Conservation (phyloP, 2,113 vertebrate species). For the Oxygymnocypris stewartii region DNA sequence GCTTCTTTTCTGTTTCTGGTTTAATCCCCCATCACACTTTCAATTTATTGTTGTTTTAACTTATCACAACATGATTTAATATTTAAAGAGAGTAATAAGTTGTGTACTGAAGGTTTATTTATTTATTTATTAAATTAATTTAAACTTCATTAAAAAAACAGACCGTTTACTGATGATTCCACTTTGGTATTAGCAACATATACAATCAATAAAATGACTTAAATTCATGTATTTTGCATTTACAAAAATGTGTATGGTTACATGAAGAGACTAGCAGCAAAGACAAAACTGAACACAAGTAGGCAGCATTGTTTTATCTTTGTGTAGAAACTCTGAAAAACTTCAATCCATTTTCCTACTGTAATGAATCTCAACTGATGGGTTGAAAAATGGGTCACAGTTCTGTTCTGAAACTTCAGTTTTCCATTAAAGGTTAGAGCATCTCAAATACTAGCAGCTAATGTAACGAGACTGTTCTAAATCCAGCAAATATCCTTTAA, state of each 20-base stretch:
- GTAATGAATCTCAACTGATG: background rate
- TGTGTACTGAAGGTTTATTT: background rate
- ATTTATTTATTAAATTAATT: background rate
- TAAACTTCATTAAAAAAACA: background rate
- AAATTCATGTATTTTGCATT: background rate
- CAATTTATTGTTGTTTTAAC: background rate
- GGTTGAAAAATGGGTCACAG: background rate
- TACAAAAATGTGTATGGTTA: background rate
- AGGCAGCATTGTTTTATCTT: background rate
- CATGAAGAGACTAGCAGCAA: no score
- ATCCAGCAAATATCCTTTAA: background rate
- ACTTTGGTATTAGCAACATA: background rate
- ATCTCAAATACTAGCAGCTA: background rate
- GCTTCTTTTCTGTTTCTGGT: background rate
- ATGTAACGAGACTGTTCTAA: no score
- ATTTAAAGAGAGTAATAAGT: background rate
- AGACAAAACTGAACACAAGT: background rate
- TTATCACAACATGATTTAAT: background rate
- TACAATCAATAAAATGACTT: background rate
- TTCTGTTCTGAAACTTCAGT: background rate
- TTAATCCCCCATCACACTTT: background rate
- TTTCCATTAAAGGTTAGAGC: background rate
- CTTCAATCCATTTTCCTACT: background rate
- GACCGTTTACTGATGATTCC: background rate
- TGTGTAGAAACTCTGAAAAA: background rate